These are phyloP conservation scores for Hoplodrina ambigua DNA, from an alignment of 2,888 invertebrate genomes.

Conservation along the genomic window DNA sequence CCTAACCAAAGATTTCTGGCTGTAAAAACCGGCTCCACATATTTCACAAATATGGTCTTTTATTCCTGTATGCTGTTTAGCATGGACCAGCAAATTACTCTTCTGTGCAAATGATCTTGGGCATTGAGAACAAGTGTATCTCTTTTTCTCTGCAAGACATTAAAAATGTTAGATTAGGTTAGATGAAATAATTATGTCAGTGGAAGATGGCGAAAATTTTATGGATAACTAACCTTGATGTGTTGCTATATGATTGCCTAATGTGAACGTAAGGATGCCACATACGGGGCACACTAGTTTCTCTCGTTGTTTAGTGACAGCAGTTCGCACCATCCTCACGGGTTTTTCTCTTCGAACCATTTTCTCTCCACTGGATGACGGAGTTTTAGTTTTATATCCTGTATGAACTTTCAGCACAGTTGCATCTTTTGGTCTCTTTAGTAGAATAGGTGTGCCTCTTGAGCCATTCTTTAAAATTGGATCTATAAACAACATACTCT, in stretches of 20 bases:
- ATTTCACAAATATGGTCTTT: constrained; percentile 89
- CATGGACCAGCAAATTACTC: constrained; percentile 81
- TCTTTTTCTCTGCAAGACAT: constrained; percentile 84
- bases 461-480: constrained; percentile 86
- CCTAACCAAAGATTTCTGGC: constrained; percentile 87
- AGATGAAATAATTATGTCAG: too few species aligned
- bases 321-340: constrained; percentile 74
- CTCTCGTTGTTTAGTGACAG: constrained; percentile 80
- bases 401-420: constrained; percentile 83
- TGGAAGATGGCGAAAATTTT: not conserved
- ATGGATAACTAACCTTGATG: constrained; percentile 82
- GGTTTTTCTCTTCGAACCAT: constrained; percentile 73
- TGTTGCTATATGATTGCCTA: constrained; percentile 87
- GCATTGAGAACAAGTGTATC: constrained; percentile 85
- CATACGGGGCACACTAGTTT: constrained; percentile 88
- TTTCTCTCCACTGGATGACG: constrained; percentile 61
- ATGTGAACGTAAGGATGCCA: constrained; percentile 86
- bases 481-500: constrained; percentile 71
- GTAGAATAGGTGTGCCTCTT: constrained; percentile 83
- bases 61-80: constrained; percentile 86
- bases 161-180: constrained; percentile 9
- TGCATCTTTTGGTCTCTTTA: constrained; percentile 86
- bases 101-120: constrained; percentile 86
- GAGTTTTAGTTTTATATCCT: constrained; percentile 71
- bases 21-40: constrained; percentile 88